These are phyloP conservation scores for Camponotus pennsylvanicus DNA, from an alignment of 1,140 invertebrate species.

Conservation along the genomic window DNA sequence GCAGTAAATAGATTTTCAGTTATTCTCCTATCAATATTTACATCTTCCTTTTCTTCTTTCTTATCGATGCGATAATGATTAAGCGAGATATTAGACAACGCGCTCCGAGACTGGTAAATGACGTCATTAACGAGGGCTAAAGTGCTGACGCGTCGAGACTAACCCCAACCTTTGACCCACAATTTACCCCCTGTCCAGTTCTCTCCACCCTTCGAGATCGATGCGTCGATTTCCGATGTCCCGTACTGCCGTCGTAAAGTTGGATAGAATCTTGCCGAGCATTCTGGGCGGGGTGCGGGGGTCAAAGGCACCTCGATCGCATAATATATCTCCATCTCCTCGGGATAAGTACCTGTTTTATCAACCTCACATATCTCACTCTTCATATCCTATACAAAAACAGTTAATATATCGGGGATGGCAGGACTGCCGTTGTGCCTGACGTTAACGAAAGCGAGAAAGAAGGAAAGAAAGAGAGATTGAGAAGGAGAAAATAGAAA, in stretches of 20 bases:
- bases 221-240: slow-evolving; percentile 79
- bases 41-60: slow-evolving; percentile 76
- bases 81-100: slow-evolving; percentile 71
- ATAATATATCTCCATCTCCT: slow-evolving; percentile 66
- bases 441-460: slow-evolving; percentile 43
- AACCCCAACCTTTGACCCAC: slow-evolving; percentile 74
- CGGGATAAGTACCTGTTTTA: slow-evolving; percentile 58
- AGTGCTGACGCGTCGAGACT: slow-evolving; percentile 80
- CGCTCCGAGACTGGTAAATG: slow-evolving; percentile 77
- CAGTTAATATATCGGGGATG: slow-evolving; percentile 56
- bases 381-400: slow-evolving; percentile 56
- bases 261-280: slow-evolving; percentile 66
- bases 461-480: background rate
- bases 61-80: slow-evolving; percentile 80
- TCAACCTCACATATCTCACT: slow-evolving; percentile 56
- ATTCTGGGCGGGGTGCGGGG: slow-evolving; percentile 47
- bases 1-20: slow-evolving; percentile 86
- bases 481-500: background rate
- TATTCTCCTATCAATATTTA: slow-evolving; percentile 77
- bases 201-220: slow-evolving; percentile 75
- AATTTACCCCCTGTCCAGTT: slow-evolving; percentile 67
- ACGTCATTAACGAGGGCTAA: slow-evolving; percentile 80
- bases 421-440: slow-evolving; percentile 38
- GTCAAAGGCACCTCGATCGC: slow-evolving; percentile 62
- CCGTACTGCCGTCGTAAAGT: slow-evolving; percentile 72